Base-by-base conservation (phyloP, 2,888 invertebrate genomes). In the Dastarcus helophoroides region DNA sequence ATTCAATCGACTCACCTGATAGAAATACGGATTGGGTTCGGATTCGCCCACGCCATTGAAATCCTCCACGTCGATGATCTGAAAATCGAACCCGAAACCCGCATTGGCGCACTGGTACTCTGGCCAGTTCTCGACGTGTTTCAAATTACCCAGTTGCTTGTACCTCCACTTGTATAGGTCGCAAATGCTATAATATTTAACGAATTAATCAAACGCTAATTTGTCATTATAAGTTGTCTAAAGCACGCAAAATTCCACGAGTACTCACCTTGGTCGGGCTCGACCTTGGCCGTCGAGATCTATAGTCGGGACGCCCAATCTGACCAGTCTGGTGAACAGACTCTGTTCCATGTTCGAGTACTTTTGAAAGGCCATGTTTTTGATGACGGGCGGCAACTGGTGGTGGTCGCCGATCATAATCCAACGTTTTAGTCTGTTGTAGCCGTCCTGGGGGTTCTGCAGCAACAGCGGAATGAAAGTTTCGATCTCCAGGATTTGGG, bases 391-490 rank as follows among this genome's bases (percentile, higher is more conserved):
- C 0, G 98, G 98, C 45, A 99, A 67, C 63, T 99, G 98, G 63
- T 98, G 94, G 62, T 99, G 98, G 64, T 88, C 97, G 0, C 98
- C 98, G 51, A 99, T 99, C 98, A 99, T 99, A 47, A 99, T 95
- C 97, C 98, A 99, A 9, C 98, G 73, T 62, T 99, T 99, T 36
- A 99, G 67, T 1, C 97, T 73, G 54, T 93, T 95, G 44, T 79
- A 81, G 0, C 94, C 95, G 56, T 98, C 94, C 58, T 94, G 80
- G 0, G 97, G 95, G 63, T 97, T 97, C 67, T 98, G 98, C n/a
- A 99, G 70, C 2, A 99, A 69, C 8, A 99, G 68, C 0, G 98
- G 98, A 47, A 98, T 98, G 60, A 99, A 99, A 0, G 98, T 99
- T 64, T 99, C 98, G 37, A 98, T 99, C 65, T 98, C 98, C 22